Evolutionary conservation across 2,888 invertebrate species (phyloP).

Genomic region (Neocrepidodera transversa): DNA sequence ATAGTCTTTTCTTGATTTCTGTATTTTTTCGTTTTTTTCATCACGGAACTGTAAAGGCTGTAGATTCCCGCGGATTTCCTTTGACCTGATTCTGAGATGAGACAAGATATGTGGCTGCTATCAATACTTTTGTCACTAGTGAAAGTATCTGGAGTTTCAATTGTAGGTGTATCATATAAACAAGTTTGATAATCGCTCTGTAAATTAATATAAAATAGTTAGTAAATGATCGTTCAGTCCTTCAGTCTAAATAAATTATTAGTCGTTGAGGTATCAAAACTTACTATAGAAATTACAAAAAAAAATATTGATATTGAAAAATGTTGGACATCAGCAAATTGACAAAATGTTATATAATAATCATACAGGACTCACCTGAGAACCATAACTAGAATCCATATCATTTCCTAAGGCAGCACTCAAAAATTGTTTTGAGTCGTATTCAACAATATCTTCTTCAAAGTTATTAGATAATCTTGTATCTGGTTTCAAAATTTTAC

Average conservation of each 20-base stretch:
- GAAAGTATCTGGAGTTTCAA: background rate
- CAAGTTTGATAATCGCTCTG: background rate
- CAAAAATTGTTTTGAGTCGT: constrained; percentile 5
- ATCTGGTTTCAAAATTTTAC: background rate
- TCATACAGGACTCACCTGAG: constrained; percentile 2
- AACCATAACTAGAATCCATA: constrained; percentile 1
- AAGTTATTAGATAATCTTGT: background rate
- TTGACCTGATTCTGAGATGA: constrained; percentile 9
- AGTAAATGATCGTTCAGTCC: too few species aligned
- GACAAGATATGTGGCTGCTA: constrained; percentile 22
- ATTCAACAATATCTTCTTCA: constrained; percentile 3
- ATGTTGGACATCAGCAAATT: too few species aligned
- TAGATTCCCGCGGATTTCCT: constrained; percentile 12
- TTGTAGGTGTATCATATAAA: background rate
- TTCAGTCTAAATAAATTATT: too few species aligned
- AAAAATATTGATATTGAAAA: too few species aligned
- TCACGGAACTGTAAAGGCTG: constrained; percentile 13
- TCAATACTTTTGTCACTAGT: constrained; percentile 17
- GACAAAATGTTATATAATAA: too few species aligned
- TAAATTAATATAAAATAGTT: background rate
- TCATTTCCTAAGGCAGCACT: constrained; percentile 10
- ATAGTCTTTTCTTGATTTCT: background rate
- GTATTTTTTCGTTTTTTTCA: background rate
- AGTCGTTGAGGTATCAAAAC: too few species aligned
- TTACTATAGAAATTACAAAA: too few species aligned